Evolutionary conservation across 2,888 invertebrate genomes (phyloP).

Genomic region (Platerodrilus igneus): DNA sequence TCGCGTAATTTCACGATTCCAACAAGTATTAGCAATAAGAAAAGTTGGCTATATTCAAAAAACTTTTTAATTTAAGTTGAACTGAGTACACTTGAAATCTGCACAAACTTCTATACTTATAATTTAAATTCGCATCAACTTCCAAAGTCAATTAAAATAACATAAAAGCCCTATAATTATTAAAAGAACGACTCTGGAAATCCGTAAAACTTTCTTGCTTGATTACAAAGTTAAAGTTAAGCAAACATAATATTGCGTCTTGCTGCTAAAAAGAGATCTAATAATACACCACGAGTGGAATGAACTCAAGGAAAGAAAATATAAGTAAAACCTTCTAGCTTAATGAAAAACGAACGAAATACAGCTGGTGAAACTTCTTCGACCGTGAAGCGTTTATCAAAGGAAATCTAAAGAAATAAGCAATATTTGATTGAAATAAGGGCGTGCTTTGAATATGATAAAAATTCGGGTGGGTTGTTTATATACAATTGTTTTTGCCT

Average conservation of each 20-base stretch:
- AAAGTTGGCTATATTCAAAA: too few species aligned
- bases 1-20: too few species aligned
- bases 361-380: background rate
- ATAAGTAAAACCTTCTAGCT: constrained; percentile 2
- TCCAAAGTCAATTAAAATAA: constrained; percentile 17
- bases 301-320: constrained; percentile 3
- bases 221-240: too few species aligned
- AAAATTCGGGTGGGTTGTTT: too few species aligned
- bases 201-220: too few species aligned
- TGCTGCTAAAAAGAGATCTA: constrained; percentile 4
- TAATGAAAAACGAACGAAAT: constrained; percentile 9
- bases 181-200: too few species aligned
- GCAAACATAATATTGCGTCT: too few species aligned
- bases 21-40: too few species aligned
- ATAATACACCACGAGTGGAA: background rate
- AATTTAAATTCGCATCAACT: constrained; percentile 18
- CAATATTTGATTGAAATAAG: constrained; percentile 4
- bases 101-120: constrained; percentile 16
- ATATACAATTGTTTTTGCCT: too few species aligned
- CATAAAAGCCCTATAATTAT: too few species aligned
- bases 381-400: constrained; percentile 6
- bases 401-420: constrained; percentile 7
- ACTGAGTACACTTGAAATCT: constrained; percentile 11
- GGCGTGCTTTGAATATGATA: too few species aligned
- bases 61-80: constrained; percentile 18